Evolutionary conservation across 2,888 invertebrate genomes (phyloP).

Genomic region (Idaea biselata): DNA sequence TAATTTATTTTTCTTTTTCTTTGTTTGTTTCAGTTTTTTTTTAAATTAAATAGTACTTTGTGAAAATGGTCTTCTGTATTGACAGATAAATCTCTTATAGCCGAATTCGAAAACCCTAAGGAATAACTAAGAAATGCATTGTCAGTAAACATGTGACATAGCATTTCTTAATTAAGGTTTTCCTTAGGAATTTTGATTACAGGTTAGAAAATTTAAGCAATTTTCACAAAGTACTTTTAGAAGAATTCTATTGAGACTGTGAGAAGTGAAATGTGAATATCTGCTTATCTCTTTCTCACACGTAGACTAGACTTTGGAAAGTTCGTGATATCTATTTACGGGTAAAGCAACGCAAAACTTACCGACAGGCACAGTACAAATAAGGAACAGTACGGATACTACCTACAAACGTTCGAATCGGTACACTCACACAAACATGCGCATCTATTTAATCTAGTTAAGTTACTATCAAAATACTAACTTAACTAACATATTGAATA

Average conservation of each 20-base stretch:
- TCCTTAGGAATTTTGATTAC: too few relatives aligned
- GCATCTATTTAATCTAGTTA: too few relatives aligned
- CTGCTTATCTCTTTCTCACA: neutral
- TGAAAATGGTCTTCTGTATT: neutral
- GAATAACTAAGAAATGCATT: too few relatives aligned
- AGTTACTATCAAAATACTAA: too few relatives aligned
- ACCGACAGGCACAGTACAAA: too few relatives aligned
- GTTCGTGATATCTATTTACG: neutral
- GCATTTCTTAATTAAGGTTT: too few relatives aligned
- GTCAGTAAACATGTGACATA: too few relatives aligned
- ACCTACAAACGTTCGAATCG: too few relatives aligned
- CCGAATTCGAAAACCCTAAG: too few relatives aligned
- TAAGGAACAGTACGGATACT: too few relatives aligned
- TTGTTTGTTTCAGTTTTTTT: conserved; percentile 41
- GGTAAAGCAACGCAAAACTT: neutral
- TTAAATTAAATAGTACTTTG: conserved; percentile 7
- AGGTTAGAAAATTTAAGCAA: neutral
- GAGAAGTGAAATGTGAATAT: neutral
- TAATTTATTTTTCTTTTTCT: conserved; percentile 13
- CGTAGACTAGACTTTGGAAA: neutral
- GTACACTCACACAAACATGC: too few relatives aligned
- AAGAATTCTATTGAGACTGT: neutral
- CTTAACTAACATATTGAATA: too few relatives aligned
- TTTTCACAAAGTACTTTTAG: neutral
- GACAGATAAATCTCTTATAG: neutral